These are phyloP conservation scores for Elysia crispata DNA, from an alignment of 2,888 invertebrate genomes.

Conservation along the genomic window DNA sequence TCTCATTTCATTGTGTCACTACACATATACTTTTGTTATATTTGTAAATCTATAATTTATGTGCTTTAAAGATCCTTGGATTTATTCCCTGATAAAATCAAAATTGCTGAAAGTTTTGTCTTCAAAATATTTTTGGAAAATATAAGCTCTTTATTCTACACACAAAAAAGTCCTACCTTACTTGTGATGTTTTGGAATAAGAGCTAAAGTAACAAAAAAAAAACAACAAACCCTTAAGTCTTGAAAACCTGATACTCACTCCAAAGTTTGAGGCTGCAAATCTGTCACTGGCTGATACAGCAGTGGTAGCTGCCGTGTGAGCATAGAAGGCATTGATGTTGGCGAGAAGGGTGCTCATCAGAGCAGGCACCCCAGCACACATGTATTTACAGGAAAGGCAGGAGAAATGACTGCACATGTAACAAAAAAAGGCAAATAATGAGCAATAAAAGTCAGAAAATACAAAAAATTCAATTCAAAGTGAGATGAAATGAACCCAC, in stretches of 20 bases:
- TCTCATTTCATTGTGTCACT: too few species aligned
- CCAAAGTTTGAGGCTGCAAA: conserved; percentile 99
- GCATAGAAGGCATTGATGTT: conserved; percentile 99
- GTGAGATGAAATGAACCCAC: too few species aligned
- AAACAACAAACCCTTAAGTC: background rate
- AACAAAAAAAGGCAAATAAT: background rate
- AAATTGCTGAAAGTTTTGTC: too few species aligned
- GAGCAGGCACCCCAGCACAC: conserved; percentile 98
- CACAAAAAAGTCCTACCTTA: background rate
- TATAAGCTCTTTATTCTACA: background rate
- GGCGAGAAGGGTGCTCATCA: conserved; percentile 98
- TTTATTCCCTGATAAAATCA: too few species aligned
- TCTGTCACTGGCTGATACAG: conserved; percentile 98
- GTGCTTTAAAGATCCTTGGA: too few species aligned
- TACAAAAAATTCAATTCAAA: background rate
- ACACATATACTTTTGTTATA: too few species aligned
- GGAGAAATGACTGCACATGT: conserved; percentile 92
- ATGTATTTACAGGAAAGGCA: conserved; percentile 99
- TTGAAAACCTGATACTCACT: conserved; percentile 81
- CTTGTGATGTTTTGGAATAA: too few species aligned
- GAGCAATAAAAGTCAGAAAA: background rate
- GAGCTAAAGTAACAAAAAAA: background rate
- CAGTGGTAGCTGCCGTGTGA: conserved; percentile 94
- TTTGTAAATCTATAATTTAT: too few species aligned
- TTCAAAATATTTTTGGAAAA: background rate